A percentile compares a stretch with the other conserved stretches of the same genome.
These are phyloP conservation scores for Coremacera marginata DNA, from an alignment of 2,888 invertebrate species.

Conservation along the genomic window DNA sequence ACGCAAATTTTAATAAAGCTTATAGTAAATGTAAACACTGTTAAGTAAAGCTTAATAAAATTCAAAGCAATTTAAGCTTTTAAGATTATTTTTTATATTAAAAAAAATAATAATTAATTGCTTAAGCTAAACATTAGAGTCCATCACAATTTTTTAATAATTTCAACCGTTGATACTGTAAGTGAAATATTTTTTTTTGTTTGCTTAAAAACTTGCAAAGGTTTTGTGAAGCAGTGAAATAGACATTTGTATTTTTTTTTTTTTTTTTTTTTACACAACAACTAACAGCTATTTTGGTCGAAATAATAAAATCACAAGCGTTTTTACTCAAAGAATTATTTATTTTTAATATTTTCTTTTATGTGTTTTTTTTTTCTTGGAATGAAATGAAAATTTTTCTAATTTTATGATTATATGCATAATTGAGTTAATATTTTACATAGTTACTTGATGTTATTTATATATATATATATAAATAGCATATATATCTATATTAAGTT, in stretches of 20 bases:
- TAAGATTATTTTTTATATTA: not conserved
- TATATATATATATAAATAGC: not conserved
- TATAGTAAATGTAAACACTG: slow-evolving; percentile 2
- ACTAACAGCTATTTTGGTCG: not conserved
- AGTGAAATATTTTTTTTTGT: slow-evolving; percentile 41
- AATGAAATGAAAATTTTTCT: slow-evolving; percentile 1
- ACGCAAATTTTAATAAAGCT: not conserved
- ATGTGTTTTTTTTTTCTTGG: not conserved
- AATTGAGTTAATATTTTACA: not conserved
- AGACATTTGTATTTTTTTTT: not conserved
- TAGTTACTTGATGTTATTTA: not conserved
- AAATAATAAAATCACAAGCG: slow-evolving; percentile 67
- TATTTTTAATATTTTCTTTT: slow-evolving; percentile 21
- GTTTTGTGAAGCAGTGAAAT: not conserved
- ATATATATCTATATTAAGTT: too few species aligned
- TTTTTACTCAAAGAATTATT: slow-evolving; percentile 69
- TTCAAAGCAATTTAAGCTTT: slow-evolving; percentile 32
- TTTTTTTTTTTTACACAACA: not conserved
- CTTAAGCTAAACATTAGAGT: slow-evolving; percentile 56
- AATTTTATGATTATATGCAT: slow-evolving; percentile 20
- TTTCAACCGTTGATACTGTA: slow-evolving; percentile 32
- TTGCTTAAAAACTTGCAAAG: not conserved
- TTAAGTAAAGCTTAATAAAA: not conserved
- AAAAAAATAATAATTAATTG: not conserved
- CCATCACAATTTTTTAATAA: slow-evolving; percentile 63